Percentiles rank a stretch among this genome's conserved stretches.
These are phyloP conservation scores for Heteractis magnifica DNA, from an alignment of 92 coral and sea anemone species.

Conservation along the genomic window DNA sequence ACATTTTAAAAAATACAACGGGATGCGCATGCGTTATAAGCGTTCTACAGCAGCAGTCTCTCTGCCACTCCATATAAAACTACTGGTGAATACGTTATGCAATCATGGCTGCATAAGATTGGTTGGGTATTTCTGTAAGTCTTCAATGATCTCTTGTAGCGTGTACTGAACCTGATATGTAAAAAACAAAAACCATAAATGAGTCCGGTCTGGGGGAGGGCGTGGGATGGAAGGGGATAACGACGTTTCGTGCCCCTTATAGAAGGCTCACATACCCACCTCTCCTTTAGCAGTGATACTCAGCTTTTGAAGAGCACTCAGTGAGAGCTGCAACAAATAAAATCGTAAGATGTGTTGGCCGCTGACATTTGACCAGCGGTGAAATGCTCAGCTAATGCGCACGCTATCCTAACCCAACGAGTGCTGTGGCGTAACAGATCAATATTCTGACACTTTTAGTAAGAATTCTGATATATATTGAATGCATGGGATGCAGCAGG, in stretches of 20 bases:
- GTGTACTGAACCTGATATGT: slow-evolving; percentile 23
- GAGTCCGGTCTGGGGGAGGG: not conserved
- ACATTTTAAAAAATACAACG: not conserved
- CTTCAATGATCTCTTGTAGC: slow-evolving; percentile 25
- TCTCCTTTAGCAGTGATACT: slow-evolving; percentile 63
- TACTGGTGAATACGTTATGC: not conserved
- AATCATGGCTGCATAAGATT: slow-evolving; percentile 4
- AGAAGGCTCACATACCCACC: slow-evolving; percentile 32
- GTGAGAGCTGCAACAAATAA: slow-evolving; percentile 43
- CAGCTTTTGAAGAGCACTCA: slow-evolving; percentile 50
- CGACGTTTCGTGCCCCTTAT: no score
- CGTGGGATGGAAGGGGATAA: not conserved
- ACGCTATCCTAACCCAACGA: no score
- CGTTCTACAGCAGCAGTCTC: not conserved
- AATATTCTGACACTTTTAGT: no score
- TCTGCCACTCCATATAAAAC: not conserved
- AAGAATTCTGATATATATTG: no score
- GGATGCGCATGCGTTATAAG: not conserved
- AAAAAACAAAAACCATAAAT: not conserved
- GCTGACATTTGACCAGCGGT: not conserved
- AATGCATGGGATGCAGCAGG: no score
- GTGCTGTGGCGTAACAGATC: no score
- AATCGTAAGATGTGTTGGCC: no score
- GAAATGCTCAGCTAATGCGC: not conserved
- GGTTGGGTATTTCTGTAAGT: slow-evolving; percentile 25